phyloP scores from a whole-genome alignment of 2,113 vertebrate species.

The Trichechus manatus region DNA sequence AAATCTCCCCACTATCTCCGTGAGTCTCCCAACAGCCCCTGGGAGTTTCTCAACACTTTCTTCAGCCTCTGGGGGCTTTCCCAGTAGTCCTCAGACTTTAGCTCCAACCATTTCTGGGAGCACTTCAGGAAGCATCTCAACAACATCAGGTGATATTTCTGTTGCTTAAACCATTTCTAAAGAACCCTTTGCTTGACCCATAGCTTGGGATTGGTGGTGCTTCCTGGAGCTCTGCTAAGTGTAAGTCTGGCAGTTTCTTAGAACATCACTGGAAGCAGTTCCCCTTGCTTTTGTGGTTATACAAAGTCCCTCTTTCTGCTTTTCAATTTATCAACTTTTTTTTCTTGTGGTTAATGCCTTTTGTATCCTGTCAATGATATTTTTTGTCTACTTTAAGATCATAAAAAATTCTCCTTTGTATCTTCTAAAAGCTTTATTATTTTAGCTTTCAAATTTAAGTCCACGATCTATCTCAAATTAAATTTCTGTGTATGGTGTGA shows the following conservation, averaged over 20 bases:
- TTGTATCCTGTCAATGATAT: neutral
- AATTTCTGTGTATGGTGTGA: neutral
- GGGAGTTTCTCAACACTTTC: neutral
- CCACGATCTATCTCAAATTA: neutral
- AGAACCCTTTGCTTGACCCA: neutral
- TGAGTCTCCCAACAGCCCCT: neutral
- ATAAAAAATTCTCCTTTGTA: neutral
- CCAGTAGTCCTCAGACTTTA: neutral
- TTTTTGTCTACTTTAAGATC: neutral
- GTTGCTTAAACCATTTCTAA: neutral
- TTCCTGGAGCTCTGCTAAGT: neutral
- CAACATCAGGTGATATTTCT: neutral
- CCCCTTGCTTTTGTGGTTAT: neutral
- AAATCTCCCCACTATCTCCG: neutral
- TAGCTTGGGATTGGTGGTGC: neutral
- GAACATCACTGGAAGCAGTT: neutral
- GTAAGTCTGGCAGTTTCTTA: neutral
- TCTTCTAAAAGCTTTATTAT: neutral
- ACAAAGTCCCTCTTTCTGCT: neutral
- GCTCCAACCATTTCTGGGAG: neutral
- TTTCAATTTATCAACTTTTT: neutral
- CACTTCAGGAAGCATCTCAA: neutral
- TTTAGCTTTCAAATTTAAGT: slow-evolving; percentile 16
- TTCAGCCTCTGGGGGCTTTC: neutral
- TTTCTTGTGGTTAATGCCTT: neutral